Base-by-base conservation (phyloP, 2,888 invertebrate species). In the Stramonita haemastoma region DNA sequence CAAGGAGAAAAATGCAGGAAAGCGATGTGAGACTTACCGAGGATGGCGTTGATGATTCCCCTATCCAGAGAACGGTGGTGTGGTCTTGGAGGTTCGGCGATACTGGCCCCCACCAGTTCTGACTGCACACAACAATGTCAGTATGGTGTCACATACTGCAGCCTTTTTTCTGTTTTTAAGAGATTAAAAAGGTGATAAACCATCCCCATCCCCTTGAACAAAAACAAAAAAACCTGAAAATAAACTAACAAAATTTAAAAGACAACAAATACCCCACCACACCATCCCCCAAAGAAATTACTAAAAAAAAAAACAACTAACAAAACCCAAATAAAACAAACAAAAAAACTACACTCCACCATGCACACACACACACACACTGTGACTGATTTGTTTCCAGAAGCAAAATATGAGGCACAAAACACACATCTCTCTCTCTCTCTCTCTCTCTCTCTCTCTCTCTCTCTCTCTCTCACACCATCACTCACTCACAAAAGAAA, bases 1-100 rank as follows among this genome's bases (percentile, higher is more conserved):
- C 32, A 32, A 32, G 46, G 73, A 77, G 46, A 57, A 13, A 34
- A 22, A 79, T n/a, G 19, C 0, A 79, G 0, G 15, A 79, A 79
- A 83, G 15, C 32, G 8, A 11, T 4, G 6, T 22, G 22, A 36
- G 8, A 91, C 91, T 90, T 83, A 91, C 91, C 90, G 81, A 91
- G 90, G 46, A 91, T 91, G n/a, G 91, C 91, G 87, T 91, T 90
- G 73, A 91, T 88, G 17, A 91, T 91, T 81, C 91, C 90, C 46
- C 88, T 89, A 85, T 91, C 91, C 34, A 91, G 79, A 56, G 91
- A 91, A 19, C 88, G 87, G 60, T 91, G 90, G 86, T 91, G 89
- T n/a, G 91, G 91, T 86, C 90, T 90, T 4, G 91, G 91, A 73
- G 91, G 91, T 32, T 91, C 91, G n/a, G 91, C 91, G 46, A 91